These are phyloP conservation scores for Epicampocera succincta DNA, from an alignment of 2,888 invertebrate species.

Conservation along the genomic window DNA sequence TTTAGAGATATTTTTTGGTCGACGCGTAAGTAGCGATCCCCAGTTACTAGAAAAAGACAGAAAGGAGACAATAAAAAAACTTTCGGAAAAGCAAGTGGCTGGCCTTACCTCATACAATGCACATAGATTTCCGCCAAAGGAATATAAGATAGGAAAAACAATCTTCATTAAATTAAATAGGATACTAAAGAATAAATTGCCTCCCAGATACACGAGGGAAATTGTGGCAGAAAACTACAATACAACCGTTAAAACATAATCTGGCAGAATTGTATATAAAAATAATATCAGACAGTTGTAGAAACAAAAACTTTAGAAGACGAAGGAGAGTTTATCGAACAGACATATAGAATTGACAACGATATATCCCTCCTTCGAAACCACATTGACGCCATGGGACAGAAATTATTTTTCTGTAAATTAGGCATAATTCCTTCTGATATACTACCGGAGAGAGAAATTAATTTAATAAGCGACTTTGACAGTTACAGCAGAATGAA, in stretches of 20 bases:
- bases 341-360: slow-evolving; percentile 61
- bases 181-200: slow-evolving; percentile 35
- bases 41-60: slow-evolving; percentile 3
- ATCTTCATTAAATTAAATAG: slow-evolving; percentile 29
- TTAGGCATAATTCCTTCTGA: slow-evolving; percentile 62
- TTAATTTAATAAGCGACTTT: slow-evolving; percentile 58
- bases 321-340: slow-evolving; percentile 11
- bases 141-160: neutral
- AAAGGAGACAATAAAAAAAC: slow-evolving; percentile 29
- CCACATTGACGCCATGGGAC: slow-evolving; percentile 53
- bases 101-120: slow-evolving; percentile 45
- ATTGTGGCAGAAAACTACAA: slow-evolving; percentile 17
- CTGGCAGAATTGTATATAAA: slow-evolving; percentile 33
- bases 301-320: slow-evolving; percentile 12
- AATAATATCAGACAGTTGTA: neutral
- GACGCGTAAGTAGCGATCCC: slow-evolving; percentile 26
- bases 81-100: slow-evolving; percentile 21
- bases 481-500: slow-evolving; percentile 61
- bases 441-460: slow-evolving; percentile 55
- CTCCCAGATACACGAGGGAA: slow-evolving; percentile 35
- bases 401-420: slow-evolving; percentile 66
- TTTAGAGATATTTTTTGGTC: slow-evolving; percentile 38
- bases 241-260: slow-evolving; percentile 24
- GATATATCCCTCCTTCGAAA: slow-evolving; percentile 56
- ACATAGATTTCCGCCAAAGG: neutral